Conservation (phyloP, 2,888 invertebrate species). For the Galerucella nymphaeae region DNA sequence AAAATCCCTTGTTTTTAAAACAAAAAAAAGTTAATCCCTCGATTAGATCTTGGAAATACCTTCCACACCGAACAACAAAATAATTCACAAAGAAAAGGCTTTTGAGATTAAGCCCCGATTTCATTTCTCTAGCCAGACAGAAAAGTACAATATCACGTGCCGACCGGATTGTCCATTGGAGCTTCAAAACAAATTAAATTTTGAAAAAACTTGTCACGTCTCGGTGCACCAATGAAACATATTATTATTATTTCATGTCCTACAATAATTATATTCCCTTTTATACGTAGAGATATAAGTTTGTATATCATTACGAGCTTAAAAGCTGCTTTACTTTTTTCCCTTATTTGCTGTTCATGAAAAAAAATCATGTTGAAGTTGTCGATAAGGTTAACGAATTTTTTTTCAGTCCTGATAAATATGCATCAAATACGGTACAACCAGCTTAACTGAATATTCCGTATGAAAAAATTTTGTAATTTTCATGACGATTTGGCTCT, state of each 20-base stretch:
- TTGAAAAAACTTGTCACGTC: slow-evolving; percentile 32
- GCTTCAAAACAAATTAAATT: slow-evolving; percentile 37
- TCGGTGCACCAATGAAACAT: slow-evolving; percentile 27
- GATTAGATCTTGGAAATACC: slow-evolving; percentile 15
- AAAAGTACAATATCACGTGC: slow-evolving; percentile 30
- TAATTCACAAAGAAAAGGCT: not conserved
- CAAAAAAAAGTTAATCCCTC: not conserved
- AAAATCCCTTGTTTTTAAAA: not conserved
- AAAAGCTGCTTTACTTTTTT: too few relatives aligned
- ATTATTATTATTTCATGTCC: not conserved
- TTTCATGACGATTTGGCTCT: too few relatives aligned
- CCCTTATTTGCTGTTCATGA: too few relatives aligned
- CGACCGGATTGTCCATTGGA: slow-evolving; percentile 19
- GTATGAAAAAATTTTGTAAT: too few relatives aligned
- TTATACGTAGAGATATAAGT: not conserved
- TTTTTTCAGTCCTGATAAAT: too few relatives aligned
- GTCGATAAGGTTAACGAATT: too few relatives aligned
- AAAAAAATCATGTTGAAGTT: too few relatives aligned
- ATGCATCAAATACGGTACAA: too few relatives aligned
- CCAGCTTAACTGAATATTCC: too few relatives aligned
- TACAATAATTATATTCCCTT: not conserved
- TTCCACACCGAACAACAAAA: not conserved
- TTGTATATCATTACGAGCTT: too few relatives aligned
- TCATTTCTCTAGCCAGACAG: slow-evolving; percentile 23
- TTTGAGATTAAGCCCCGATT: slow-evolving; percentile 10